Evolutionary conservation across 1,140 invertebrate genomes (phyloP).

Genomic region (Eriosoma lanigerum): DNA sequence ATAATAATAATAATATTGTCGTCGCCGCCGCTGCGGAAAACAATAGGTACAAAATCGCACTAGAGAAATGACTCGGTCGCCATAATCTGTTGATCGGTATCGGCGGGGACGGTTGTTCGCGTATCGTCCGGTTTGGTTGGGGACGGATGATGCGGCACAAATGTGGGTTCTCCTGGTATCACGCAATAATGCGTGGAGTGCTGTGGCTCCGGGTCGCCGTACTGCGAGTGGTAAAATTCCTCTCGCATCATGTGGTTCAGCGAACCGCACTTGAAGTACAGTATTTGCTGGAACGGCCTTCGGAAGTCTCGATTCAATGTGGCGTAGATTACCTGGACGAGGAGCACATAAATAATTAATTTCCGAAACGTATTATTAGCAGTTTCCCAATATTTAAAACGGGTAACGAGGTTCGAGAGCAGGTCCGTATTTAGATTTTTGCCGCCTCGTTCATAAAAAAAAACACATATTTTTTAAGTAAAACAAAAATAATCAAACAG

Average conservation of each 20-base stretch:
- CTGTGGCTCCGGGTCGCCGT: constrained; percentile 69
- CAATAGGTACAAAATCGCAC: background rate
- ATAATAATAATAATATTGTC: too few species aligned
- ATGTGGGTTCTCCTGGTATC: constrained; percentile 14
- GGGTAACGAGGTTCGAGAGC: too few species aligned
- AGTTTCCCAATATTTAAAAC: too few species aligned
- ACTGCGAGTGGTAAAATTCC: constrained; percentile 89
- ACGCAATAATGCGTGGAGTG: constrained; percentile 51
- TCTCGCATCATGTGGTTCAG: constrained; percentile 89
- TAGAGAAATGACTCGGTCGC: constrained; percentile 40
- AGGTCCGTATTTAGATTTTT: too few species aligned
- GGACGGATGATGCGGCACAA: constrained; percentile 1
- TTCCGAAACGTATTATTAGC: too few species aligned
- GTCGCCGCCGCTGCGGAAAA: too few species aligned
- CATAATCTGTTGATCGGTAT: constrained; percentile 6
- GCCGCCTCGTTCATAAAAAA: too few species aligned
- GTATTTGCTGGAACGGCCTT: constrained; percentile 86
- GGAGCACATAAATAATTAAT: too few species aligned
- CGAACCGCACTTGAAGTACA: constrained; percentile 84
- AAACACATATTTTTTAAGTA: too few species aligned
- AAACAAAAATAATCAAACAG: too few species aligned
- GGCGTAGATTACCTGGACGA: constrained; percentile 57
- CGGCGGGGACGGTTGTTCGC: background rate
- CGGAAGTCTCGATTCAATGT: constrained; percentile 71
- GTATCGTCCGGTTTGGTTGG: constrained; percentile 22